phyloP scores from a whole-genome alignment of 2,797 vertebrate genomes.

The Tiaroga cobitis region DNA sequence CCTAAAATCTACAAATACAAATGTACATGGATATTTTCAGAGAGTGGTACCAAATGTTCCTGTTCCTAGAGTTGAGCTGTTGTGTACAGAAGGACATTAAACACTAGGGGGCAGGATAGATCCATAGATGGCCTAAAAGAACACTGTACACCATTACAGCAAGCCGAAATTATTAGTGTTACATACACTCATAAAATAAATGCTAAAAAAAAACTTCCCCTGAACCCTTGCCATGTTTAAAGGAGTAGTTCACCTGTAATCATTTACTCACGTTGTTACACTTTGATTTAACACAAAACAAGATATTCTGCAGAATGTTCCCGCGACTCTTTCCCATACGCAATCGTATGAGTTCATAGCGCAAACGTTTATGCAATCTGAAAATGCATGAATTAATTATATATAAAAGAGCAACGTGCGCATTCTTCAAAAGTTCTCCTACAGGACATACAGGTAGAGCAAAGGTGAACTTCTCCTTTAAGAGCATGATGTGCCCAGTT shows the following conservation, averaged over 20 bases:
- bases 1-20: conserved; percentile 51
- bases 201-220: no score
- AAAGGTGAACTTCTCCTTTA: not conserved
- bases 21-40: conserved; percentile 48
- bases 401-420: not conserved
- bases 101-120: conserved; percentile 74
- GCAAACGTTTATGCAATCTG: not conserved
- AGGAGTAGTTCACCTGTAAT: not conserved
- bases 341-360: not conserved
- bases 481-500: not conserved
- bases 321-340: not conserved
- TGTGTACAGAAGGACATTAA: conserved; percentile 59
- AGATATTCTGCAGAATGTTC: not conserved
- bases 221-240: not conserved
- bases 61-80: conserved; percentile 38
- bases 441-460: no score
- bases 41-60: conserved; percentile 19
- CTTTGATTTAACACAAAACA: not conserved
- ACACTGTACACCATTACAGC: not conserved
- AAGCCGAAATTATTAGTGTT: not conserved
- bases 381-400: not conserved
- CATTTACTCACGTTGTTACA: not conserved
- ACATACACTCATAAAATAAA: not conserved
- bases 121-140: conserved; percentile 55
- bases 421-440: not conserved